Evolutionary conservation across 2,113 vertebrate species (phyloP), one percentile per base, ranked within the genome.

Genomic region (Oxyruncus cristatus): DNA sequence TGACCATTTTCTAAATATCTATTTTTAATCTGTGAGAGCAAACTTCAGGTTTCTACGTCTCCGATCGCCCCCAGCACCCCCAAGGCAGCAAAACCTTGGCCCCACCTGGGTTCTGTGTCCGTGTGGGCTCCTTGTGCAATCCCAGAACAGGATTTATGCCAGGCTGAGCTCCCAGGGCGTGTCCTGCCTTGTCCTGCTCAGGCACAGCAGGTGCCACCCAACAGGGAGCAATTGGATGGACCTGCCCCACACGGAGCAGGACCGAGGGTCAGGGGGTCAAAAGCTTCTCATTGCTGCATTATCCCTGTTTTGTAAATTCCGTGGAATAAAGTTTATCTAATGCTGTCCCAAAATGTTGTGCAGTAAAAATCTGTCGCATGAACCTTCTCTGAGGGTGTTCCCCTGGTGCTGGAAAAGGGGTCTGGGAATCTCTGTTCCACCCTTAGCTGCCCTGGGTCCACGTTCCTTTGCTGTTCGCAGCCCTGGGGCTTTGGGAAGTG

Each of bases 291-390:
- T 19, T 37, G 79, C 56, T 90, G 80, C 56, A 50, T 71, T 90
- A 23, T 65, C 39, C 62, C 41, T 16, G 65, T 75, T 94, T 77
- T 95, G 84, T 18, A 81, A 59, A 65, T 44, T 53, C 67, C 58
- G 66, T 92, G 46, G 70, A 96, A 97, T 95, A 95, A 97, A 97
- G 5, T 68, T 75, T 80, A 70, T 65, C 56, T 78, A 14, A 14
- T 8, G 32, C 4, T 76, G 30, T 70, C 68, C 37, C 65, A 16
- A 35, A 27, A 1, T 0, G 0, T 1, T 1, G 72, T 41, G 42
- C 44, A 7, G 71, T 50, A 49, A 37, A 42, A 49, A 3, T 46
- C 26, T 23, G 0, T 46, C 26, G 3, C 4, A 0, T 1, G 58
- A n/a, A 24, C 23, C 44, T n/a, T 28, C 63, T 14, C 46, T 77